Evolutionary conservation across 2,797 vertebrate species (phyloP), one percentile per base, ranked within the genome.

Genomic region (Xenentodon cancila): DNA sequence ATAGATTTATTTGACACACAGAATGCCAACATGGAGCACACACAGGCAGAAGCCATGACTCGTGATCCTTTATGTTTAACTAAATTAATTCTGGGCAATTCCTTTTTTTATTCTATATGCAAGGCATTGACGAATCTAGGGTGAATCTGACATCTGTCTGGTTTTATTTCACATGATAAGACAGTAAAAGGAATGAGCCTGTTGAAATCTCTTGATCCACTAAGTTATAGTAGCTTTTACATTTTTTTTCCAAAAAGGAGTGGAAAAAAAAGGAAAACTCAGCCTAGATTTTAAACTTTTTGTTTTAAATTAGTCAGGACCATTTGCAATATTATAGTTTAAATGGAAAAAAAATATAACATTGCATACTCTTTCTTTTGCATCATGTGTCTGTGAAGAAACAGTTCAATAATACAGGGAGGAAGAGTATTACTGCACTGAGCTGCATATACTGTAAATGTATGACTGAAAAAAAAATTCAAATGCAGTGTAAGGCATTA

Each of bases 1-100:
- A 45, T 79, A 66, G 78, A 85, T 84, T 84, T 82, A 86, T 87
- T 79, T 86, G 84, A 87, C 61, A 75, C 68, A 85, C 53, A 66
- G 56, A 81, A 80, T 68, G 61, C 59, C 67, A 80, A 68, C 53
- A 75, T 79, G 61, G 68, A 77, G 65, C 37, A 15, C 37, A 15
- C 62, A 49, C n/a, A 61, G 42, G 68, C 66, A 53, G 27, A 73
- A 73, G 57, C 9, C 67, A 44, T 65, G 56, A 72, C 70, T 64
- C 27, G 25, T 52, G 42, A 47, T 30, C 53, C 16, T 70, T 59
- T 73, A 68, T 60, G 55, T 55, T 56, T 27, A 56, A 71, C 20
- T 51, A 25, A 60, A 64, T 5, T 1, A 48, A 68, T 55, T 53
- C 20, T 75, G 7, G 4, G 55, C 59, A 55, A 68, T 63, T 59